Evolutionary conservation across 2,113 vertebrate genomes (phyloP).

Genomic region (Peromyscus polionotus): DNA sequence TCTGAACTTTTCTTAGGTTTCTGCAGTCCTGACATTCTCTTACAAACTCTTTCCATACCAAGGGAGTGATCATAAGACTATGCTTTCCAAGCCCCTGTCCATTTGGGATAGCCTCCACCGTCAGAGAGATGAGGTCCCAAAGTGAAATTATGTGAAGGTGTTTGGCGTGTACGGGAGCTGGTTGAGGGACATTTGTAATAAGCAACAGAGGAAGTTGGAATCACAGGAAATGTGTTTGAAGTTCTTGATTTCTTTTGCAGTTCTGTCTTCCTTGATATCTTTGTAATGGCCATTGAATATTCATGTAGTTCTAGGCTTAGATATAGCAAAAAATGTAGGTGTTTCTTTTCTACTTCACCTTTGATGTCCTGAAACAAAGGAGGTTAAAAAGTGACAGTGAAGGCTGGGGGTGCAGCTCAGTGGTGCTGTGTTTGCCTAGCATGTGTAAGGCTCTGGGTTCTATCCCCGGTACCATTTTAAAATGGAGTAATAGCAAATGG

Average conservation of each 20-base stretch:
- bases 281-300: neutral
- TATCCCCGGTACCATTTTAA: neutral
- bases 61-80: neutral
- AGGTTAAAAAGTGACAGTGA: neutral
- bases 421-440: neutral
- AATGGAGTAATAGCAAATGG: neutral
- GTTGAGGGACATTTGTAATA: neutral
- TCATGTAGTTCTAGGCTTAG: conserved; percentile 33
- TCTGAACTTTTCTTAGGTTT: neutral
- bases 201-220: neutral
- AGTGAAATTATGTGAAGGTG: neutral
- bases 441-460: neutral
- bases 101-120: neutral
- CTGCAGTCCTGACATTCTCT: neutral
- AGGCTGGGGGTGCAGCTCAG: neutral
- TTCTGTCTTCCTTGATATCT: neutral
- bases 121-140: neutral
- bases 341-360: conserved; percentile 38
- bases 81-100: neutral
- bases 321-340: conserved; percentile 55
- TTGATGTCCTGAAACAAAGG: conserved; percentile 59
- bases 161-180: neutral
- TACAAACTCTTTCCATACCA: neutral
- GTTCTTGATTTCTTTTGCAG: neutral
- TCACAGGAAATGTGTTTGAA: neutral